Conservation (phyloP, 2,888 invertebrate species). For the Masnerella sp. region DNA sequence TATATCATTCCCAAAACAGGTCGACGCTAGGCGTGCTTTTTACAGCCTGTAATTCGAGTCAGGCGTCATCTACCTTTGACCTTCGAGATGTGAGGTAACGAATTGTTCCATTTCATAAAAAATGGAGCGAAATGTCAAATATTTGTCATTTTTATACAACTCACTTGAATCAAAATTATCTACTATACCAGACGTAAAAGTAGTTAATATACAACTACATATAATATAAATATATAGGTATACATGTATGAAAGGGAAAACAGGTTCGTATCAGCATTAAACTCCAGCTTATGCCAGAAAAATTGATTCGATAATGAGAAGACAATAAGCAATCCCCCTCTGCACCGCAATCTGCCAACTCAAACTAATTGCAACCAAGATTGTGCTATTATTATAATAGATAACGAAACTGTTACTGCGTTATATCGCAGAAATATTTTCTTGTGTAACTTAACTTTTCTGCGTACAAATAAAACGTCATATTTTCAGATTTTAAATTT, state of each 20-base stretch:
- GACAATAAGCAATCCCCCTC: constrained; percentile 63
- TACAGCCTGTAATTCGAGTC: constrained; percentile 43
- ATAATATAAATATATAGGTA: background rate
- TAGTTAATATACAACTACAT: no score
- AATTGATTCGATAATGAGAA: constrained; percentile 63
- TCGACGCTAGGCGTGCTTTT: constrained; percentile 29
- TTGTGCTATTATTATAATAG: constrained; percentile 71
- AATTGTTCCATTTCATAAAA: constrained; percentile 30
- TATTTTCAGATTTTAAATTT: no score
- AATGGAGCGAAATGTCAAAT: no score
- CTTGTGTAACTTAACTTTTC: background rate
- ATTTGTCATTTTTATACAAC: constrained; percentile 22
- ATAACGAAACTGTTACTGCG: constrained; percentile 58
- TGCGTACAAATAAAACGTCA: no score
- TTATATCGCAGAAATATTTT: constrained; percentile 7
- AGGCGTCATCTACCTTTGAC: constrained; percentile 40
- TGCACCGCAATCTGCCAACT: constrained; percentile 62
- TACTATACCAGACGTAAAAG: no score
- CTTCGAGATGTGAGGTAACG: constrained; percentile 16
- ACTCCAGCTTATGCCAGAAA: constrained; percentile 62
- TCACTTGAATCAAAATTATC: constrained; percentile 20
- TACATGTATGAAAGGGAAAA: constrained; percentile 5
- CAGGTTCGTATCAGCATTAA: constrained; percentile 38
- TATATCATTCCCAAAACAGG: constrained; percentile 52
- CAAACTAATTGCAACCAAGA: constrained; percentile 72